Evolutionary conservation across 2,888 invertebrate genomes (phyloP), one percentile per base, ranked within the genome.

Genomic region (Dryobota labecula): DNA sequence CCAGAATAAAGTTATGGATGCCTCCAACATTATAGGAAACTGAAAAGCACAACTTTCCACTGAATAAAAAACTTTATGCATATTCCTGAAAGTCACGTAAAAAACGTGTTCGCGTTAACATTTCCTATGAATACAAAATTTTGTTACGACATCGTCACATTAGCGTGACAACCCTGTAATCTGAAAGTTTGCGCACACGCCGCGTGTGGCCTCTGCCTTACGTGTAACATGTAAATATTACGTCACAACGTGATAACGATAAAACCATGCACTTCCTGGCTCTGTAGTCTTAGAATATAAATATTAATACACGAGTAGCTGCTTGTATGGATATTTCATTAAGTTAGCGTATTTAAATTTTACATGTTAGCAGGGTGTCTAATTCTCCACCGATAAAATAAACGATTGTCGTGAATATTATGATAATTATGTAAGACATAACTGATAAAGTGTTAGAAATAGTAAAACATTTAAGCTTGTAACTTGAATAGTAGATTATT

Each of bases 231-330:
- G 86, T 86, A 85, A 86, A 87, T 82, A 89, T 89, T 86, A 84
- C 87, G 85, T 84, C 87, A 88, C 70, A 27, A 54, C 30, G 62
- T 85, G 88, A 89, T 90, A 89, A 86, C 85, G 89, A 90, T 89
- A 89, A 86, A 80, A 75, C 73, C 83, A 73, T 86, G 80, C 84
- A 85, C 84, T 89, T 88, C 84, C 84, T 73, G 69, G 60, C 73
- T 67, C 51, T 60, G 49, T 63, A 43, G 65, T 67, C 45, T 74
- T 60, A 15, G 18, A 63, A 60, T 66, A 66, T 71, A 75, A 74
- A 76, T 71, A 76, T 60, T 63, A 60, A 36, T n/a, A 79, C 15
- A 63, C 20, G 27, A 6, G n/a, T 62, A 53, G 64, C 56, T 70
- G 53, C 49, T 63, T 43, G 53, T 45, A 2, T n/a, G 9, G n/a